Evolutionary conservation across 2,797 vertebrate species (phyloP), one percentile per base, ranked within the genome.

Genomic region (Acanthurus tractus): DNA sequence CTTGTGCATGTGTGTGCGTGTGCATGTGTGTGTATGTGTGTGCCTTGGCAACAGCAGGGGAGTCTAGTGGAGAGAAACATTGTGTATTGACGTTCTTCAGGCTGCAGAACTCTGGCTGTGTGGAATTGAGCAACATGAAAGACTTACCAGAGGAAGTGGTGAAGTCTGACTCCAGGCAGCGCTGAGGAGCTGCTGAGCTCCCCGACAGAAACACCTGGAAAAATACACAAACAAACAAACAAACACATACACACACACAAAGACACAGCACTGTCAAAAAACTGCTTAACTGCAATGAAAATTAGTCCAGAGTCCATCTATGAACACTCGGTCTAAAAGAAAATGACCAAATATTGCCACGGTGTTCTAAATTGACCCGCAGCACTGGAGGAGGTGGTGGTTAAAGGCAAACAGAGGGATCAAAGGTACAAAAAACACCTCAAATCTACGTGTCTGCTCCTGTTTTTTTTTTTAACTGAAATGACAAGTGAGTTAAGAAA

Each of bases 101-200:
- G 68, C 73, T 78, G 72, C 73, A 46, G 34, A 45, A 25, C 59
- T 84, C 63, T 65, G 78, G 23, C 74, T 82, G 73, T 62, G 62
- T 56, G 72, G 68, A 83, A 61, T 20, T 78, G 74, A 86, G 44
- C 73, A 59, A 87, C 64, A 84, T 54, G 29, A 74, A 81, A 53
- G 61, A 88, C 92, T 94, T 93, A 94, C 94, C 91, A 84, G 86
- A 86, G 81, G 76, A 83, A 90, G 77, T 85, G 78, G 72, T 79
- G 80, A 86, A 76, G 67, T 86, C 73, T 85, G 89, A 85, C 82
- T 91, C 79, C 78, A 82, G 83, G 85, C 86, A 88, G 89, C 42
- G 22, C 82, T 79, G 78, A 90, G 79, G 89, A 92, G 81, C 88
- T 13, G 73, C 72, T 78, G 85, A 88, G 89, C 87, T 84, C 81